phyloP scores from a whole-genome alignment of 2,888 invertebrate species.

The Machimus atricapillus region DNA sequence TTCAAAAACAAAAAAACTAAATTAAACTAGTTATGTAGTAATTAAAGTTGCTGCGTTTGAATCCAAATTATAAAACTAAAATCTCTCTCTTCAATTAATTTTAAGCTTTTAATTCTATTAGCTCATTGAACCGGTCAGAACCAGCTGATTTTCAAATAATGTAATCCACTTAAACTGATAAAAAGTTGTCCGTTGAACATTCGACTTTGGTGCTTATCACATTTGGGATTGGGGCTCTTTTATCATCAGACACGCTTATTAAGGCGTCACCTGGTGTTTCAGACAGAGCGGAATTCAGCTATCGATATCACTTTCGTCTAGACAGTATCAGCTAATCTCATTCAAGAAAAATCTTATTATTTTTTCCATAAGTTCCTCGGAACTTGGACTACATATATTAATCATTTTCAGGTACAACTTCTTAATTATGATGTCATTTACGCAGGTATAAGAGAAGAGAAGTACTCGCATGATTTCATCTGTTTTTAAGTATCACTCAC shows the following conservation, averaged over 20 bases:
- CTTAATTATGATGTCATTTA: not conserved
- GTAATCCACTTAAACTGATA: not conserved
- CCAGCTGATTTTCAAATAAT: not conserved
- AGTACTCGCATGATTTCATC: not conserved
- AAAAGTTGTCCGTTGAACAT: not conserved
- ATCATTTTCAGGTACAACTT: not conserved
- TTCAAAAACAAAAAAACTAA: too few species aligned
- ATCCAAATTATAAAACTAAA: not conserved
- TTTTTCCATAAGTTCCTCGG: not conserved
- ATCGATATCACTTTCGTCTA: not conserved
- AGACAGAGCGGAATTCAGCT: not conserved
- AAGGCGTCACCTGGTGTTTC: not conserved
- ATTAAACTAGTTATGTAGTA: too few species aligned
- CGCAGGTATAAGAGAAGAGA: not conserved
- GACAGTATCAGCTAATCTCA: not conserved
- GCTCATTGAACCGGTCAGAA: not conserved
- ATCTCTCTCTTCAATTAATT: too few species aligned
- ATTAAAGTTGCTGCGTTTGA: too few species aligned
- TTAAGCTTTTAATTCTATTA: not conserved
- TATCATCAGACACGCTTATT: not conserved
- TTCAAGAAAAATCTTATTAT: not conserved
- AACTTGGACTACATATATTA: not conserved
- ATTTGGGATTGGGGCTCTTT: not conserved
- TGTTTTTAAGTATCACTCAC: not conserved
- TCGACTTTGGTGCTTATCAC: not conserved